Percentiles rank a stretch among this genome's conserved stretches.
These are phyloP conservation scores for Papilio dardanus DNA, from an alignment of 1,140 invertebrate genomes.

Conservation along the genomic window DNA sequence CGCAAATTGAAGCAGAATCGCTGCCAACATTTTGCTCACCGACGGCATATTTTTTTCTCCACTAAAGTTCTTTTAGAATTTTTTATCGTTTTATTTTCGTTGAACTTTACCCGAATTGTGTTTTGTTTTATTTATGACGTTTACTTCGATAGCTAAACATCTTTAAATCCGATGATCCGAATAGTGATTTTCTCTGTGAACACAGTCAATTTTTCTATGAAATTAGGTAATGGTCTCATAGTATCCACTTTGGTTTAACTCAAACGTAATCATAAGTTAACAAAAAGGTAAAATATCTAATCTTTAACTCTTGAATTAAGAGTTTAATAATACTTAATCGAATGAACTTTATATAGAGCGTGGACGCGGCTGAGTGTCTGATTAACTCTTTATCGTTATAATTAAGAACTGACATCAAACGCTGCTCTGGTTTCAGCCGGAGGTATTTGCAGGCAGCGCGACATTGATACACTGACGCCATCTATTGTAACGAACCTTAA, in stretches of 20 bases:
- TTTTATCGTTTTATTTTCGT: slow-evolving; percentile 19
- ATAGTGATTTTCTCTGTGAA: not conserved
- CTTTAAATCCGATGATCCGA: not conserved
- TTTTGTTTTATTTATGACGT: slow-evolving; percentile 17
- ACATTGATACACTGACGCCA: not conserved
- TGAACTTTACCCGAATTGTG: slow-evolving; percentile 16
- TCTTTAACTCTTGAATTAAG: not conserved
- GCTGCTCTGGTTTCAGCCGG: not conserved
- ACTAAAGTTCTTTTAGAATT: not conserved
- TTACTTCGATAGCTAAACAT: not conserved
- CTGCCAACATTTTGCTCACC: slow-evolving; percentile 11
- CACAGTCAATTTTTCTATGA: not conserved
- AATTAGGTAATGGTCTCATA: too few species aligned
- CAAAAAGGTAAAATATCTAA: not conserved
- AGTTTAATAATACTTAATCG: not conserved
- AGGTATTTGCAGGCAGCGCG: not conserved
- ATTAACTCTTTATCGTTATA: not conserved
- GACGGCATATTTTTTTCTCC: not conserved
- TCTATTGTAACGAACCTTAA: not conserved
- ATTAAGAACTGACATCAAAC: not conserved
- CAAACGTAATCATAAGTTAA: not conserved
- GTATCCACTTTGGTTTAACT: too few species aligned
- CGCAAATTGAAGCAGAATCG: slow-evolving; percentile 24
- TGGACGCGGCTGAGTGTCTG: not conserved
- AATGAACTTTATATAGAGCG: not conserved